Percentiles rank a stretch among this genome's conserved stretches.
These are phyloP conservation scores for Tauraco erythrolophus DNA, from an alignment of 2,113 vertebrate species.

Conservation along the genomic window DNA sequence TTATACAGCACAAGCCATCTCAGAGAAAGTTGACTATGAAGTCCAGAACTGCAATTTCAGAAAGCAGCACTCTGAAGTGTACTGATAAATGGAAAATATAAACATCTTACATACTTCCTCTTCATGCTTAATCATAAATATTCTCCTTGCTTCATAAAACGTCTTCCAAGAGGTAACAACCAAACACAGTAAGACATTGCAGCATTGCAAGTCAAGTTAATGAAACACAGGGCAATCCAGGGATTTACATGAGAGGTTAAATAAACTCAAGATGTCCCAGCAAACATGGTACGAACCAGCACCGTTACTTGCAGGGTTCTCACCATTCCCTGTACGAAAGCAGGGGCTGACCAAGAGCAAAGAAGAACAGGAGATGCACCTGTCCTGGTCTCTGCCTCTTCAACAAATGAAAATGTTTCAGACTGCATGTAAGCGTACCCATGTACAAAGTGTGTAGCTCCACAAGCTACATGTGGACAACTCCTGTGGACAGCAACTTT, in stretches of 20 bases:
- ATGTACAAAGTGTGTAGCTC: rapidly evolving
- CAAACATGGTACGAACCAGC: not conserved
- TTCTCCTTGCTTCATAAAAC: not conserved
- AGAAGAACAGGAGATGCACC: not conserved
- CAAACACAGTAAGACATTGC: not conserved
- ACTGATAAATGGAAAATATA: slow-evolving; percentile 20
- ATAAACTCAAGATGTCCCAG: not conserved
- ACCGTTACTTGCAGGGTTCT: not conserved
- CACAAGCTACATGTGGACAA: not conserved
- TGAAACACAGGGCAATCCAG: not conserved
- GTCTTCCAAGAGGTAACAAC: not conserved
- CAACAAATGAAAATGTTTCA: not conserved
- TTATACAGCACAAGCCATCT: slow-evolving; percentile 32
- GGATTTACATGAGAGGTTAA: not conserved
- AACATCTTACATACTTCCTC: not conserved
- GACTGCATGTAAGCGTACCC: not conserved
- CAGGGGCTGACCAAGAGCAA: not conserved
- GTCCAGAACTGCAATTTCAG: slow-evolving; percentile 14
- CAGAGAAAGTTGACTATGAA: slow-evolving; percentile 58
- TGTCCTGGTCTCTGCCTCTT: not conserved
- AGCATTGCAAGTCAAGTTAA: not conserved
- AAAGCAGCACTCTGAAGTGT: slow-evolving; percentile 25
- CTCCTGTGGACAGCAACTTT: not conserved
- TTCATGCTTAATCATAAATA: not conserved
- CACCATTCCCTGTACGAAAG: not conserved